Conservation (phyloP, 2,797 vertebrate genomes). For the Platyrinchus mystaceus region DNA sequence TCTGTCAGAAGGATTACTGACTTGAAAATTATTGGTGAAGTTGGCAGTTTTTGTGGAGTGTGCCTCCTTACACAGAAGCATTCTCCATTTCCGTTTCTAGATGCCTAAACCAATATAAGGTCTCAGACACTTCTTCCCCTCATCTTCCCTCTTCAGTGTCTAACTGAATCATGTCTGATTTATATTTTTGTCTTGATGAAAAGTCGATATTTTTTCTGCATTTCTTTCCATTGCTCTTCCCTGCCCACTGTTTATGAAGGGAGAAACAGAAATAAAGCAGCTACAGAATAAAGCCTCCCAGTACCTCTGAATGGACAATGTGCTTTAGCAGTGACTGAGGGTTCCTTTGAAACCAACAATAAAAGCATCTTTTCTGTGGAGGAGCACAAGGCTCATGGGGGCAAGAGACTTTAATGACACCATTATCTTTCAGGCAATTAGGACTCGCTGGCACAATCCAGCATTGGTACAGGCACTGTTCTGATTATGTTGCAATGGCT, state of each 20-base stretch:
- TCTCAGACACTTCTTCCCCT: background rate
- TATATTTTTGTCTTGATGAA: background rate
- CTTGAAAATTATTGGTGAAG: background rate
- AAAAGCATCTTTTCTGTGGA: constrained; percentile 41
- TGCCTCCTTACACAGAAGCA: background rate
- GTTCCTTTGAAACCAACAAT: constrained; percentile 46
- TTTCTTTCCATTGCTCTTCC: background rate
- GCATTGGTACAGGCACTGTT: background rate
- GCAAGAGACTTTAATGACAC: constrained; percentile 53
- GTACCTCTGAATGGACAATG: constrained; percentile 34
- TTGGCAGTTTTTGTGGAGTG: background rate
- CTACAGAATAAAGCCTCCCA: background rate
- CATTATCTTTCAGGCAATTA: constrained; percentile 64
- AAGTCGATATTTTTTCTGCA: background rate
- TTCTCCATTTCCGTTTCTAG: background rate
- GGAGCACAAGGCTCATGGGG: constrained; percentile 26
- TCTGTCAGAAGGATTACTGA: constrained; percentile 9
- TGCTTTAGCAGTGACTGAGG: constrained; percentile 32
- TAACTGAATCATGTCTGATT: background rate
- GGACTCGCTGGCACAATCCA: background rate
- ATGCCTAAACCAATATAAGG: background rate
- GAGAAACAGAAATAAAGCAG: background rate
- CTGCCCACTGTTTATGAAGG: background rate
- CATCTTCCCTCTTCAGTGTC: background rate
- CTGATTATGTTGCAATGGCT: background rate